These are phyloP conservation scores for Lerista edwardsae DNA, from an alignment of 2,797 vertebrate genomes.

Conservation along the genomic window DNA sequence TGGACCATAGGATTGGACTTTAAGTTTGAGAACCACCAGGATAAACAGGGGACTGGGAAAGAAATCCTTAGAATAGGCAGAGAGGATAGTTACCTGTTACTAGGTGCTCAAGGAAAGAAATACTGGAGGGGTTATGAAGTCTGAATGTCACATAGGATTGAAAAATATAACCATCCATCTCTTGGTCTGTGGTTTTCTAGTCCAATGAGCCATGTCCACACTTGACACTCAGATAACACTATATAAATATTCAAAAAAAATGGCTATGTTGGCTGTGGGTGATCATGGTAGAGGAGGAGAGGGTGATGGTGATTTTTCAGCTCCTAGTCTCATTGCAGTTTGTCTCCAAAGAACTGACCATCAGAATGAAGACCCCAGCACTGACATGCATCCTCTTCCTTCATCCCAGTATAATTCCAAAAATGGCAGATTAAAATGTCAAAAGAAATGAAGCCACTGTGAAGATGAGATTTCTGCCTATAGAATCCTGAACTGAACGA, in stretches of 20 bases:
- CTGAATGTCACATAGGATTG: not conserved
- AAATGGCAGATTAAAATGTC: not conserved
- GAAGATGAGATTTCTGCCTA: not conserved
- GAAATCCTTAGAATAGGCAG: not conserved
- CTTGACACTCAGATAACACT: too few species aligned
- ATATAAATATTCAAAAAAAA: not conserved
- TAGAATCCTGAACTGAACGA: not conserved
- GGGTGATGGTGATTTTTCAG: not conserved
- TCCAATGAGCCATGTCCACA: not conserved
- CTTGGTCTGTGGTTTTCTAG: not conserved
- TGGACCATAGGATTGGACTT: too few species aligned
- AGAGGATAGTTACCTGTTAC: not conserved
- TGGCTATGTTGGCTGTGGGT: not conserved
- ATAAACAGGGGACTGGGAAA: not conserved
- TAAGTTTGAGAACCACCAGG: too few species aligned
- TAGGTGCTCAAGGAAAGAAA: too few species aligned
- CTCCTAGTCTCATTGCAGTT: not conserved
- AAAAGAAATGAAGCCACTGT: not conserved
- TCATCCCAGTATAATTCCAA: not conserved
- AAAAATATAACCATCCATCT: not conserved
- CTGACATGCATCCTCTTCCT: not conserved
- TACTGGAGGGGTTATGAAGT: not conserved
- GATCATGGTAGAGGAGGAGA: not conserved
- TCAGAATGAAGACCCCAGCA: not conserved
- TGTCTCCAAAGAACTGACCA: not conserved